Evolutionary conservation across 2,888 invertebrate genomes (phyloP).

Genomic region (Lepidocyrtoides sp.): DNA sequence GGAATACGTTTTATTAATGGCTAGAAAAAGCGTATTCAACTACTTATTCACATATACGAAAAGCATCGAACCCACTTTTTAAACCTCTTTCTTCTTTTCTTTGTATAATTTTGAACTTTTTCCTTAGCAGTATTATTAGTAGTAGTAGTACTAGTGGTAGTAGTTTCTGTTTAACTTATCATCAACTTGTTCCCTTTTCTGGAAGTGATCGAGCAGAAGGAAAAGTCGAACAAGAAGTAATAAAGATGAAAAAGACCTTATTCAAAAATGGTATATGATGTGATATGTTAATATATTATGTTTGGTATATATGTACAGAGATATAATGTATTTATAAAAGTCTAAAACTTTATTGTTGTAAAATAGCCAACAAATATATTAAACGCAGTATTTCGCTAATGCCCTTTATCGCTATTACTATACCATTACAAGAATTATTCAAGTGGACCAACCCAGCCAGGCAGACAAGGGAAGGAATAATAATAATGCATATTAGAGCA

Average conservation of each 20-base stretch:
- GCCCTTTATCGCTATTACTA: conserved; percentile 36
- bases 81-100: not conserved
- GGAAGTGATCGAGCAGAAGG: conserved; percentile 49
- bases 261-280: not conserved
- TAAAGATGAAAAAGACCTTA: not conserved
- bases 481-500: conserved; percentile 10
- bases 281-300: too few relatives aligned
- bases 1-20: conserved; percentile 14
- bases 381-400: not conserved
- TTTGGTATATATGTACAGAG: not conserved
- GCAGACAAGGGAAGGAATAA: conserved; percentile 11
- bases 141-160: not conserved
- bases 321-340: not conserved
- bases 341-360: conserved; percentile 7
- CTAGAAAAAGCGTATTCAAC: conserved; percentile 37
- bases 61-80: not conserved
- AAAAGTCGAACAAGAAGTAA: conserved; percentile 28
- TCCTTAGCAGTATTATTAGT: not conserved
- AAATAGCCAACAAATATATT: conserved; percentile 40
- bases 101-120: conserved; percentile 15
- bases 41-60: not conserved
- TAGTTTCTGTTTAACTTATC: conserved; percentile 51
- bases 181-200: conserved; percentile 46
- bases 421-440: conserved; percentile 46
- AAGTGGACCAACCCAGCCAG: conserved; percentile 34